Evolutionary conservation across 2,113 vertebrate genomes (phyloP).

Genomic region (Microtus pennsylvanicus): DNA sequence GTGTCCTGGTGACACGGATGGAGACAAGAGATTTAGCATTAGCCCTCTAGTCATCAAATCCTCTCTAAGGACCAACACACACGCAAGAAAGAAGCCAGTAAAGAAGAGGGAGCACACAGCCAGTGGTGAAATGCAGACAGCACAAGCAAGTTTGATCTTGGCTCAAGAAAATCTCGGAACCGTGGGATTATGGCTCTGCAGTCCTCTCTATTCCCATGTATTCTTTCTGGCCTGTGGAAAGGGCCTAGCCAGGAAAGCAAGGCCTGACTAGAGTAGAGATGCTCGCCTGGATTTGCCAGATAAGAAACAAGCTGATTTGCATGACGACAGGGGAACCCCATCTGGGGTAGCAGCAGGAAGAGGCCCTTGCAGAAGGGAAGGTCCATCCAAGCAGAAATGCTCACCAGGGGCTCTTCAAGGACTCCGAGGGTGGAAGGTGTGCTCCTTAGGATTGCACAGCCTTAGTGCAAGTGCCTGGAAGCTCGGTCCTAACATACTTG

Average conservation of each 20-base stretch:
- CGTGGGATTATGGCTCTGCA: too few relatives aligned
- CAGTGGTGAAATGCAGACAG: not conserved
- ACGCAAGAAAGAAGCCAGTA: not conserved
- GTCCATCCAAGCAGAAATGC: not conserved
- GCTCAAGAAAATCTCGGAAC: not conserved
- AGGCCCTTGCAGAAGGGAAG: not conserved
- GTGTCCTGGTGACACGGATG: not conserved
- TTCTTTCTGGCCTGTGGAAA: not conserved
- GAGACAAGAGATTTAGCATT: not conserved
- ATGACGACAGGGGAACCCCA: too few relatives aligned
- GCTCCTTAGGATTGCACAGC: not conserved
- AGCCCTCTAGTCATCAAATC: not conserved
- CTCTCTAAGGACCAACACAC: not conserved
- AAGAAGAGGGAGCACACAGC: not conserved
- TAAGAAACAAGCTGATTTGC: not conserved
- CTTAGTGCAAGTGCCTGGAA: not conserved
- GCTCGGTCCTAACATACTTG: not conserved
- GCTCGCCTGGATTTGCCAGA: not conserved
- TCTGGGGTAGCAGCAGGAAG: not conserved
- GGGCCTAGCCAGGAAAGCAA: not conserved
- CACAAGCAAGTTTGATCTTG: not conserved
- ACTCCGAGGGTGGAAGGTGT: rapidly evolving
- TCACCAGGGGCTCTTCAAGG: not conserved
- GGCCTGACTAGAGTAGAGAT: not conserved
- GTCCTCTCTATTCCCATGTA: not conserved